Percentiles rank a stretch among this genome's conserved stretches.
Evolutionary conservation across 2,113 vertebrate genomes (phyloP).

Genomic region (Ivindomyrus marchei): DNA sequence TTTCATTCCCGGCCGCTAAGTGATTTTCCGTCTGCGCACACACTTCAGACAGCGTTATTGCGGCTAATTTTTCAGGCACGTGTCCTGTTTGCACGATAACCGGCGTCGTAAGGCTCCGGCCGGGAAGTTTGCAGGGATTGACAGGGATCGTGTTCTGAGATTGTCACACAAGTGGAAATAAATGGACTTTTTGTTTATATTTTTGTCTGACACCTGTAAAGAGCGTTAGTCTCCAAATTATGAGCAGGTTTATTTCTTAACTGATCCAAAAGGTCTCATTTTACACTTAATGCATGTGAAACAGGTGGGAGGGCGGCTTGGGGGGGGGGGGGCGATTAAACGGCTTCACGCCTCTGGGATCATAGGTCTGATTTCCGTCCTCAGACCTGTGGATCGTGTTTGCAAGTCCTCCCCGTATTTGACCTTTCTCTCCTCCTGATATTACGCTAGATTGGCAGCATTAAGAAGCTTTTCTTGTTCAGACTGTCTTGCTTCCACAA

Average conservation of each 20-base stretch:
- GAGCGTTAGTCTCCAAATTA: not conserved
- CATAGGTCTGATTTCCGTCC: not conserved
- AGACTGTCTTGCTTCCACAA: not conserved
- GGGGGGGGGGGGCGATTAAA: not conserved
- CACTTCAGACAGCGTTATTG: not conserved
- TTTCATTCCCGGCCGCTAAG: not conserved
- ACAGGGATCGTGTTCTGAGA: not conserved
- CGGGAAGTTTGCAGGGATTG: too few relatives aligned
- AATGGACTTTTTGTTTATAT: not conserved
- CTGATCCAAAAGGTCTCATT: not conserved
- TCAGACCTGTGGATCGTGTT: not conserved
- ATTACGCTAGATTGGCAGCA: not conserved
- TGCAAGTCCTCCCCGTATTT: not conserved
- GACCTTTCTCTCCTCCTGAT: not conserved
- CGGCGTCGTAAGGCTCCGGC: not conserved
- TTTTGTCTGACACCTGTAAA: not conserved
- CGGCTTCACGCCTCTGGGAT: not conserved
- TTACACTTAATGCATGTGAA: not conserved
- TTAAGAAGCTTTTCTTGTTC: not conserved
- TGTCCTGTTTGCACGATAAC: not conserved
- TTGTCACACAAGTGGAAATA: not conserved
- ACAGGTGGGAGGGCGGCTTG: not conserved
- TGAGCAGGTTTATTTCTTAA: not conserved
- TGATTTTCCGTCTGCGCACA: not conserved
- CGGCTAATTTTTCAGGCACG: not conserved